phyloP scores from a whole-genome alignment of 53 echinoderm and acorn worm species.

The Actinopyga echinites region DNA sequence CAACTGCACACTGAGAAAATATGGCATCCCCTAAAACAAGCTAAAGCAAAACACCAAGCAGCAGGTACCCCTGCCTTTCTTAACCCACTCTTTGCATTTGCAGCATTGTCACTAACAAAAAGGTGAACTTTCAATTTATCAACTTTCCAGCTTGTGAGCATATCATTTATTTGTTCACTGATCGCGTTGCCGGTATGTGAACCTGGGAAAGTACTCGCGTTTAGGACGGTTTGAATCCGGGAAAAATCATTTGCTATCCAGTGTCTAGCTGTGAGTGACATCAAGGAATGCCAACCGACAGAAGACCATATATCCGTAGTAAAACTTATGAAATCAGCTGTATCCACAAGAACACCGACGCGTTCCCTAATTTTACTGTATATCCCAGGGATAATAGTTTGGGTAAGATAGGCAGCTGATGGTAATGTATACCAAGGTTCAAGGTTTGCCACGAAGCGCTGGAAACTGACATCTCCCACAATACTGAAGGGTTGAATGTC shows the following conservation, averaged over 20 bases:
- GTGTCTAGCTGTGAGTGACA: too few relatives aligned
- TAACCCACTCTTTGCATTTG: constrained; percentile 11
- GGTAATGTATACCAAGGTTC: constrained; percentile 8
- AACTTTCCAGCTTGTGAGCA: constrained; percentile 6
- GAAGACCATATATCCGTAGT: too few relatives aligned
- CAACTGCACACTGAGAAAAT: neutral
- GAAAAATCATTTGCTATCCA: constrained; percentile 16
- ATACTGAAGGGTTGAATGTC: constrained; percentile 22
- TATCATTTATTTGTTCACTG: neutral
- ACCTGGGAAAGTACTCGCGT: constrained; percentile 7
- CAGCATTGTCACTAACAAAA: constrained; percentile 14
- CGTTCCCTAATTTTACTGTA: too few relatives aligned
- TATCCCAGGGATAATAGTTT: too few relatives aligned
- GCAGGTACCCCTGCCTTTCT: neutral
- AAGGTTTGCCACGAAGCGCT: neutral
- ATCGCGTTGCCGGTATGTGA: constrained; percentile 17
- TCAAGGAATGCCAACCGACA: too few relatives aligned
- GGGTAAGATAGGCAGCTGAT: neutral
- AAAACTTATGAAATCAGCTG: too few relatives aligned
- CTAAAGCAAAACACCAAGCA: constrained; percentile 25
- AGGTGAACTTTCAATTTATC: neutral
- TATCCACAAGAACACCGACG: too few relatives aligned
- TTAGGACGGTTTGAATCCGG: neutral
- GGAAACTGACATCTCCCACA: constrained; percentile 13
- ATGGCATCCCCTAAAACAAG: constrained; percentile 10